Evolutionary conservation across 2,888 invertebrate species (phyloP).

Genomic region (Lasioglossum oenotherae): DNA sequence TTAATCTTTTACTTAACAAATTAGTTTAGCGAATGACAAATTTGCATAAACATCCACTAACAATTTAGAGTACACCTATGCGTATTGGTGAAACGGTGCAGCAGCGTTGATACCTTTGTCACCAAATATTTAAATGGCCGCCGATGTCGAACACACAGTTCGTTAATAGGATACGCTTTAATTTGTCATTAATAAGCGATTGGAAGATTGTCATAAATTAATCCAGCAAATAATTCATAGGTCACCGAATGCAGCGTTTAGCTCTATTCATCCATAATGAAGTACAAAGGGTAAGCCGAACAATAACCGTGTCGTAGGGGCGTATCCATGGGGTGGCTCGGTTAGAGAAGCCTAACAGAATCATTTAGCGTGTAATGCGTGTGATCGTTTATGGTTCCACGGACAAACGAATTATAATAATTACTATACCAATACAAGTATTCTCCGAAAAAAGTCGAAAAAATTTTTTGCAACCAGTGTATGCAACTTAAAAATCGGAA

Average conservation of each 20-base stretch:
- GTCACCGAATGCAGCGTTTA: conserved; percentile 26
- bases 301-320: conserved; percentile 48
- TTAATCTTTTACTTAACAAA: conserved; percentile 3
- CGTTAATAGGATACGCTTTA: not conserved
- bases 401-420: not conserved
- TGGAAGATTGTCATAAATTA: conserved; percentile 1
- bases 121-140: conserved; percentile 8
- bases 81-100: not conserved
- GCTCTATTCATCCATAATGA: conserved; percentile 46
- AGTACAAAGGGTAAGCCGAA: conserved; percentile 51
- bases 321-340: conserved; percentile 40
- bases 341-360: conserved; percentile 3
- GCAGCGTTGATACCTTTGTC: not conserved
- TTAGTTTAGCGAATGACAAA: not conserved
- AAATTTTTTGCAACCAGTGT: no score
- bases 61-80: not conserved
- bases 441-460: no score
- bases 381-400: not conserved
- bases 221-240: conserved; percentile 42
- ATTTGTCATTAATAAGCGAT: not conserved
- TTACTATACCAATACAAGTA: no score
- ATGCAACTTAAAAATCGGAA: no score
- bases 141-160: not conserved
- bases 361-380: conserved; percentile 2
- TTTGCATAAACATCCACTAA: not conserved